A percentile compares a stretch with the other conserved stretches of the same genome.
Conservation (phyloP, 2,888 invertebrate genomes). For the Nomada lathburiana region DNA sequence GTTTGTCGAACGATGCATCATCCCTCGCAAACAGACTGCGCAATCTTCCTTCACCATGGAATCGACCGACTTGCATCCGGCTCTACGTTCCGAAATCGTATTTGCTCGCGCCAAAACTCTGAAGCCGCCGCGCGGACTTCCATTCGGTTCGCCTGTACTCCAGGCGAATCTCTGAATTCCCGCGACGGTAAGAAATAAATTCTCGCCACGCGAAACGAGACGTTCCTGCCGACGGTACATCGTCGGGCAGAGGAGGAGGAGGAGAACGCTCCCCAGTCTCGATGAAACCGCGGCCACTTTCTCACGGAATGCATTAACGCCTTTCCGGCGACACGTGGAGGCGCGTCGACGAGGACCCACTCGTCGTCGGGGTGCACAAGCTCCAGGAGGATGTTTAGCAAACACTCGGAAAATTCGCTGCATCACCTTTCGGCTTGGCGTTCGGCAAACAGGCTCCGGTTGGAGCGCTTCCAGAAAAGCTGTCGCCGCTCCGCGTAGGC, state of each 20-base stretch:
- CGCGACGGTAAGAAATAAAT: no score
- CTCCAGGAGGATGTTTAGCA: slow-evolving; percentile 77
- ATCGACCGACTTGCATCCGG: slow-evolving; percentile 7
- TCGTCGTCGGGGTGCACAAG: slow-evolving; percentile 51
- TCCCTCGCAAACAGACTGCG: slow-evolving; percentile 54
- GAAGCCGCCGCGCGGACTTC: slow-evolving; percentile 17
- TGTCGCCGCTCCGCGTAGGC: slow-evolving; percentile 56
- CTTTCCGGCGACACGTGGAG: slow-evolving; percentile 46
- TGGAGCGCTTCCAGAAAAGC: slow-evolving; percentile 75
- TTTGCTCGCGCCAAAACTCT: slow-evolving; percentile 50
- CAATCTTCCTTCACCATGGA: slow-evolving; percentile 28
- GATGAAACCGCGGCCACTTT: slow-evolving; percentile 30
- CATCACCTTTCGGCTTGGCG: slow-evolving; percentile 75
- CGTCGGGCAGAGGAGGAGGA: background rate
- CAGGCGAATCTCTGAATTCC: background rate
- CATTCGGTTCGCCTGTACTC: background rate
- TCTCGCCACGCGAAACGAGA: background rate
- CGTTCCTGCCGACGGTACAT: background rate
- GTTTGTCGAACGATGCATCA: slow-evolving; percentile 64
- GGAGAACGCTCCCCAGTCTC: background rate
- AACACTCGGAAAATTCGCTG: slow-evolving; percentile 80
- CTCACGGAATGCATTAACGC: slow-evolving; percentile 65
- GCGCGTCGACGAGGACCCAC: slow-evolving; percentile 58
- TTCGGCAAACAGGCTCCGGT: slow-evolving; percentile 73
- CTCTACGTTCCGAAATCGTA: slow-evolving; percentile 1